Evolutionary conservation across 1,140 invertebrate genomes (phyloP), one percentile per base, ranked within the genome.

Genomic region (Drosophila asahinai): DNA sequence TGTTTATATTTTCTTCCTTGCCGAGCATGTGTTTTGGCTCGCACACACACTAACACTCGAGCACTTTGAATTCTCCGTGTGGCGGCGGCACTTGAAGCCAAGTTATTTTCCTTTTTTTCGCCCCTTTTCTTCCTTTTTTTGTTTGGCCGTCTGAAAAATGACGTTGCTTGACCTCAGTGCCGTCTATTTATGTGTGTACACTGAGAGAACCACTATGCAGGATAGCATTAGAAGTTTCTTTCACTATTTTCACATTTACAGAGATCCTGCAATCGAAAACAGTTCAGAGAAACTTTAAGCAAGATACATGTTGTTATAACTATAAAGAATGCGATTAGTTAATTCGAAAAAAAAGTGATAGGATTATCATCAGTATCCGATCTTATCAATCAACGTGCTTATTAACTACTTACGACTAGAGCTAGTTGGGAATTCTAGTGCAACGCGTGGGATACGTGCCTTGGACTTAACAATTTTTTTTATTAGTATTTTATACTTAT

Each of bases 111-210:
- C 17, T 38, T 67, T 49, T 51, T 64, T 60, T 17, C n/a, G 15
- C 33, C 30, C 22, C 36, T 70, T 40, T 54, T 68, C 30, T 60
- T 12, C 49, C 54, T 64, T 75, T 81, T 83, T 81, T 81, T 84
- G 81, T 83, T 87, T 89, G 80, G 68, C 43, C 62, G 73, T 71
- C 86, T 89, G 84, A 87, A 89, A 87, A 87, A 87, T 87, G 63
- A 83, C 83, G 64, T 87, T 77, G 70, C 81, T 87, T 87, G 83
- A 87, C 84, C 84, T 89, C 78, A 81, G 68, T 54, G 64, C 43
- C 55, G 68, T 47, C 42, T 66, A 49, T 81, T 43, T 67, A 54
- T 62, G 54, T 60, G 19, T 38, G 17, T 48, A 11, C 54, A 57
- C 54, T 40, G 36, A 5, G 14, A 40, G 22, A 33, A n/a, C 1